Evolutionary conservation across 2,797 vertebrate genomes (phyloP).

Genomic region (Diplodus puntazzo): DNA sequence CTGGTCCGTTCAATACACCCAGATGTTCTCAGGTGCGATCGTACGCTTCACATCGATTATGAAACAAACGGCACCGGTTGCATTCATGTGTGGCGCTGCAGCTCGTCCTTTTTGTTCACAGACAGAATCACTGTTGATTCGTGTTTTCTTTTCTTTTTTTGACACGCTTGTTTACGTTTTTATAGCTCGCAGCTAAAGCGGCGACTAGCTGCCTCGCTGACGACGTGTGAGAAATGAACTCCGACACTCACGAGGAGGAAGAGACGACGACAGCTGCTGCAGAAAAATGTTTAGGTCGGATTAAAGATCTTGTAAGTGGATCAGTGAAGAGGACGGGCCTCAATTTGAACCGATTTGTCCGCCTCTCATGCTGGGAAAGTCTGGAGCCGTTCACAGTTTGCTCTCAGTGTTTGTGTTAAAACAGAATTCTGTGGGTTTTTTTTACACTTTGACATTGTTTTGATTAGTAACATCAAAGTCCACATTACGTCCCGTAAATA

Average conservation of each 20-base stretch:
- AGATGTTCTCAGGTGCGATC: not conserved
- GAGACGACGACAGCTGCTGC: conserved; percentile 28
- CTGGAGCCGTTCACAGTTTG: not conserved
- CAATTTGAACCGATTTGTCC: not conserved
- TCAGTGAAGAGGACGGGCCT: too few species aligned
- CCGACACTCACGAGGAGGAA: conserved; percentile 46
- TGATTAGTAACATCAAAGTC: conserved; percentile 45
- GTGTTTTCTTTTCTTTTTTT: not conserved
- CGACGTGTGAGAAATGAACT: conserved; percentile 55
- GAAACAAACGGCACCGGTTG: conserved; percentile 12
- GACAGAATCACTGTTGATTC: conserved; percentile 21
- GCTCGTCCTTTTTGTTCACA: conserved; percentile 6
- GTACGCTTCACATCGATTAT: conserved; percentile 21
- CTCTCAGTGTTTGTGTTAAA: not conserved
- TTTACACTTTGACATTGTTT: conserved; percentile 15
- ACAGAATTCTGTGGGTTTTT: not conserved
- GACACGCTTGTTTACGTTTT: conserved; percentile 37
- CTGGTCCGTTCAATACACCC: not conserved
- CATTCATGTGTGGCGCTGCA: conserved; percentile 17
- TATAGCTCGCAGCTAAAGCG: conserved; percentile 32
- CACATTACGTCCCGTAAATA: conserved; percentile 15
- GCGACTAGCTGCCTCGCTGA: conserved; percentile 30
- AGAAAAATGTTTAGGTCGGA: conserved; percentile 21
- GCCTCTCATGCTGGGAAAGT: not conserved
- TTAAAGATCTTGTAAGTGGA: conserved; percentile 1